Conservation (phyloP, 2,113 vertebrate genomes). For the Pipa parva region DNA sequence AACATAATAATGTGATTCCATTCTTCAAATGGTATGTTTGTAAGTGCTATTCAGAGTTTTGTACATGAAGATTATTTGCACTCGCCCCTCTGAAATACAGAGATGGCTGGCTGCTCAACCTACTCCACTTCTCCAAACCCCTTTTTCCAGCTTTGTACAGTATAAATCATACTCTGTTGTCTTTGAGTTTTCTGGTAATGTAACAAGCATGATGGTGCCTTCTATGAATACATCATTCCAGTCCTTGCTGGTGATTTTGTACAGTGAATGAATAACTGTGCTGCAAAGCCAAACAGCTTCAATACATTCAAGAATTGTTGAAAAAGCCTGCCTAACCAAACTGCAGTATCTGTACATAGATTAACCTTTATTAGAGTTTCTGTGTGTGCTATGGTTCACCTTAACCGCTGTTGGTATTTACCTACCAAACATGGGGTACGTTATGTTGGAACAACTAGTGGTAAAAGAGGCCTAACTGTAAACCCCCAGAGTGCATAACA, state of each 20-base stretch:
- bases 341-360: conserved; percentile 81
- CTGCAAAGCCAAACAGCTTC: conserved; percentile 71
- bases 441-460: conserved; percentile 7
- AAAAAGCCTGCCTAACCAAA: conserved; percentile 64
- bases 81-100: conserved; percentile 67
- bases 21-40: conserved; percentile 65
- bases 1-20: conserved; percentile 67
- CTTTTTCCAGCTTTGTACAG: conserved; percentile 79
- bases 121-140: conserved; percentile 55
- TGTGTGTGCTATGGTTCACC: conserved; percentile 63
- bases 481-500: conserved; percentile 19
- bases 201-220: conserved; percentile 95
- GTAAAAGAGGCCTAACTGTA: conserved; percentile 21
- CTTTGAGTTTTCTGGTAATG: conserved; percentile 74
- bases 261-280: conserved; percentile 70
- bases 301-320: conserved; percentile 63
- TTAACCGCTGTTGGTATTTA: conserved; percentile 15
- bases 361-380: conserved; percentile 62
- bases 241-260: conserved; percentile 81
- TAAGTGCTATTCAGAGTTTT: conserved; percentile 50
- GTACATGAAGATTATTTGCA: conserved; percentile 54
- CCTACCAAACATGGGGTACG: conserved; percentile 20
- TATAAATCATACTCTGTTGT: conserved; percentile 76
- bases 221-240: conserved; percentile 87
- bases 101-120: conserved; percentile 67